These are phyloP conservation scores for Phyllopteryx taeniolatus DNA, from an alignment of 2,113 vertebrate genomes.

Conservation along the genomic window DNA sequence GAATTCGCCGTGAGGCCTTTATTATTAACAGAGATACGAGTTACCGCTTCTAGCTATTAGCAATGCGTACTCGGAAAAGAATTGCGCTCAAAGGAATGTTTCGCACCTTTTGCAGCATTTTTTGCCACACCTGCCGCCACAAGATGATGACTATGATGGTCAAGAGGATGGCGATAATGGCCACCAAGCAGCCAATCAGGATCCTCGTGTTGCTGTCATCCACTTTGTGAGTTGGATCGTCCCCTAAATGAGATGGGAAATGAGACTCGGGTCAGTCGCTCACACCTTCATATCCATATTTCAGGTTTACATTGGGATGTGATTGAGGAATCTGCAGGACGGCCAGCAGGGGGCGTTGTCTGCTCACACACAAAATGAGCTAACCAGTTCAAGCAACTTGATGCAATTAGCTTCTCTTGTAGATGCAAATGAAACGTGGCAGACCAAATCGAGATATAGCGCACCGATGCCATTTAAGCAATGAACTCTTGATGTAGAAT, in stretches of 20 bases:
- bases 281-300: neutral
- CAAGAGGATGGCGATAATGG: slow-evolving; percentile 91
- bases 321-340: neutral
- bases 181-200: slow-evolving; percentile 92
- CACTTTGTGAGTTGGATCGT: slow-evolving; percentile 87
- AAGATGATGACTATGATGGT: slow-evolving; percentile 95
- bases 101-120: slow-evolving; percentile 94
- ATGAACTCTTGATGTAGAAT: neutral
- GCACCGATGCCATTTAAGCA: neutral
- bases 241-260: slow-evolving; percentile 45
- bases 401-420: neutral
- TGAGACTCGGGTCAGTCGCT: slow-evolving; percentile 13
- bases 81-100: neutral
- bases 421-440: neutral
- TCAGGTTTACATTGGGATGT: neutral
- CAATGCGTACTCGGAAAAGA: neutral
- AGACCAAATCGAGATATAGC: neutral
- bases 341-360: slow-evolving; percentile 57
- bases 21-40: neutral
- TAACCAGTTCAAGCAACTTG: neutral
- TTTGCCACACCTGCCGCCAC: slow-evolving; percentile 98
- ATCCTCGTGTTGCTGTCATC: slow-evolving; percentile 95
- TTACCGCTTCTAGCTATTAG: neutral
- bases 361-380: slow-evolving; percentile 1
- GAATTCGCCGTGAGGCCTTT: slow-evolving; percentile 87